phyloP scores from a whole-genome alignment of 2,797 vertebrate species.

The Schizopygopsis pylzovi region DNA sequence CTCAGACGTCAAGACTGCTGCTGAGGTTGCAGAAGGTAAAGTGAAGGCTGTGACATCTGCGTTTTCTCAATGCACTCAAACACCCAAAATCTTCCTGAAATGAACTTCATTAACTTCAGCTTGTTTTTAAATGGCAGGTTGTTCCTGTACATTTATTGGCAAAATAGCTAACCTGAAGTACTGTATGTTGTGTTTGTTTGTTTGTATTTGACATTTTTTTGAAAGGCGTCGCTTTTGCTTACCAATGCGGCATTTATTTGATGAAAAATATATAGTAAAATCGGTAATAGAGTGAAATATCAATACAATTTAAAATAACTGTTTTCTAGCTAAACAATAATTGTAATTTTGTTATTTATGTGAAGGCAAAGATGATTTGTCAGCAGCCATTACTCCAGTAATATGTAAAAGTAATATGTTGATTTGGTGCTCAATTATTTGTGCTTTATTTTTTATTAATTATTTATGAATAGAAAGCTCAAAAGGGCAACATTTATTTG shows the following conservation, averaged over 20 bases:
- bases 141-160: background rate
- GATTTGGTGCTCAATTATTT: background rate
- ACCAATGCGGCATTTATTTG: background rate
- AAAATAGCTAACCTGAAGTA: background rate
- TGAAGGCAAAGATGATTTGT: background rate
- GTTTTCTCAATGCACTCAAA: background rate
- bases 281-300: too few relatives aligned
- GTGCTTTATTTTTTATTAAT: background rate
- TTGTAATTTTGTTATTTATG: too few relatives aligned
- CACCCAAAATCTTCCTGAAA: background rate
- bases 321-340: too few relatives aligned
- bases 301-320: too few relatives aligned
- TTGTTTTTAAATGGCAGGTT: constrained; percentile 23
- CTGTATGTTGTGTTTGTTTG: background rate
- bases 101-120: constrained; percentile 4
- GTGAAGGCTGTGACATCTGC: background rate
- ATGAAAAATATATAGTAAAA: too few relatives aligned
- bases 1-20: constrained; percentile 19
- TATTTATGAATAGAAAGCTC: background rate
- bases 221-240: background rate
- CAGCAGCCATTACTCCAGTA: background rate
- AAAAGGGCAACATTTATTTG: too few relatives aligned
- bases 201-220: background rate
- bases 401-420: background rate
- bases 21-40: constrained; percentile 20